These are phyloP conservation scores for Chauna torquata DNA, from an alignment of 2,113 vertebrate species.

Conservation along the genomic window DNA sequence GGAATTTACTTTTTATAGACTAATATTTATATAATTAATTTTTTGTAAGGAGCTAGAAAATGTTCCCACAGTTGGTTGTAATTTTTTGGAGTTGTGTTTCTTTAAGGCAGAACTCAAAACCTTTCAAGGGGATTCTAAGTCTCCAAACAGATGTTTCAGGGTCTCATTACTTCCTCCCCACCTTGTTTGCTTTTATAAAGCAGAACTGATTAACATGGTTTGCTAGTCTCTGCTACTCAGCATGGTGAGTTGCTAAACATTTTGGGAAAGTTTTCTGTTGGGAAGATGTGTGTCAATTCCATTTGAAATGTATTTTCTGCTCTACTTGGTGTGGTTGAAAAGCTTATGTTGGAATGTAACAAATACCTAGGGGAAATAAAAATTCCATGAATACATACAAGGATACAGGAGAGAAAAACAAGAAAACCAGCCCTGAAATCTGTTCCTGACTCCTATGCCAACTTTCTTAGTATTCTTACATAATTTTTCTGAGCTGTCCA, in stretches of 20 bases:
- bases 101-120: conserved; percentile 70
- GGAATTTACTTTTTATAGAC: conserved; percentile 41
- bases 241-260: not conserved
- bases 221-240: not conserved
- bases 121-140: conserved; percentile 61
- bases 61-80: conserved; percentile 41
- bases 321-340: not conserved
- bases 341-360: not conserved
- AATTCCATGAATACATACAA: not conserved
- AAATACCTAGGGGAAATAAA: not conserved
- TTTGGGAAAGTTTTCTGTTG: not conserved
- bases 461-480: not conserved
- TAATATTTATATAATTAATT: conserved; percentile 45
- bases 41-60: conserved; percentile 34
- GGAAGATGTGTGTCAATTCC: not conserved
- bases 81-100: conserved; percentile 59
- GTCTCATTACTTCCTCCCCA: conserved; percentile 53
- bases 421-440: not conserved
- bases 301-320: conserved; percentile 34
- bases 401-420: not conserved
- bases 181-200: conserved; percentile 71
- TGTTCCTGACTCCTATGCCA: not conserved
- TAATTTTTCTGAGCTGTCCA: not conserved
- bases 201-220: conserved; percentile 41
- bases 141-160: conserved; percentile 61